These are phyloP conservation scores for Actias luna DNA, from an alignment of 2,888 invertebrate species.

Conservation along the genomic window DNA sequence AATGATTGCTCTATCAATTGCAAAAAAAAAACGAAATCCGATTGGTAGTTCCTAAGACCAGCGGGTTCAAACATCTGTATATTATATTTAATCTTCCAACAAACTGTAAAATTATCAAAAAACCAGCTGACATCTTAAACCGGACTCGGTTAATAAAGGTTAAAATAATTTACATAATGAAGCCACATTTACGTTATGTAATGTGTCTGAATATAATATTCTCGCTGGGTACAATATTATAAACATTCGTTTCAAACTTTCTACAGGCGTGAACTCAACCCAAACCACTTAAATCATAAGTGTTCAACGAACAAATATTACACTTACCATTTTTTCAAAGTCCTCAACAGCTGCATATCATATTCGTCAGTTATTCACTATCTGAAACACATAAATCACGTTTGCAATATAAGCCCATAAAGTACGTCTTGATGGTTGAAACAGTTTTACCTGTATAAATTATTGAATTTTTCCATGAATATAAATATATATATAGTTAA, in stretches of 20 bases:
- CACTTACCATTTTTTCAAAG: constrained; percentile 47
- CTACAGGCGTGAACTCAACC: constrained; percentile 9
- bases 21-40: too few relatives aligned
- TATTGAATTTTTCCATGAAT: constrained; percentile 1
- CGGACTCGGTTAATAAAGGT: not conserved
- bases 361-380: constrained; percentile 22
- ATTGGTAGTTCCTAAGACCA: too few relatives aligned
- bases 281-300: constrained; percentile 16
- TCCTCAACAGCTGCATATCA: constrained; percentile 42
- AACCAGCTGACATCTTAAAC: not conserved
- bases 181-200: not conserved
- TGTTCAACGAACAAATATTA: constrained; percentile 20
- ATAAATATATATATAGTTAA: constrained; percentile 21
- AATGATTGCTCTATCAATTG: too few relatives aligned
- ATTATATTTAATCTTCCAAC: not conserved
- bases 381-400: constrained; percentile 35
- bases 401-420: constrained; percentile 18
- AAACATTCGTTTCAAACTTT: constrained; percentile 15
- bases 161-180: not conserved
- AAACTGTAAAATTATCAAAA: not conserved
- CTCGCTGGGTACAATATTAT: not conserved
- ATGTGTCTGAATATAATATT: constrained; percentile 10
- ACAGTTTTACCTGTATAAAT: constrained; percentile 6
- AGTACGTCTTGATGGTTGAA: constrained; percentile 17
- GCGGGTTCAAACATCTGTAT: too few relatives aligned